These are phyloP conservation scores for Sebastes trivittatus DNA, from an alignment of 2,797 vertebrate genomes.

Conservation along the genomic window DNA sequence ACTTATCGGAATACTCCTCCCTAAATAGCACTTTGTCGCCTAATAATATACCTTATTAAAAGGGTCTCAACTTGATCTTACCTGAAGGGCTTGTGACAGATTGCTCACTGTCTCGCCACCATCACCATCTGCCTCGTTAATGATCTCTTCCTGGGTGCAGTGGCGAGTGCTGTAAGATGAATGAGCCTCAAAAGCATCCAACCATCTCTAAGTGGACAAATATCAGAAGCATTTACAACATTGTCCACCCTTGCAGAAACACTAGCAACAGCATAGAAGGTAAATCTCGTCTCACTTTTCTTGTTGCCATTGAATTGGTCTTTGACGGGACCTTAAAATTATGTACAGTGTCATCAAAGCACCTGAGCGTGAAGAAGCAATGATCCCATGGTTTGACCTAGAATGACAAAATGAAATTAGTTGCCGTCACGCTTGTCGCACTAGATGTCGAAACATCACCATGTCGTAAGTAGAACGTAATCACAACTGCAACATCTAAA, in stretches of 20 bases:
- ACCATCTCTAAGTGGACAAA: conserved; percentile 83
- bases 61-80: conserved; percentile 39
- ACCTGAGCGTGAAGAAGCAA: conserved; percentile 89
- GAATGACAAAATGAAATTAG: conserved; percentile 12
- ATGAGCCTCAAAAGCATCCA: conserved; percentile 90
- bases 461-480: not conserved
- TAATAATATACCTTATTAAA: not conserved
- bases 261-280: not conserved
- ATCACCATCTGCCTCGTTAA: conserved; percentile 72
- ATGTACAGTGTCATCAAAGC: conserved; percentile 88
- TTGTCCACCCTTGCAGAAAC: not conserved
- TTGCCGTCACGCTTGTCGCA: not conserved
- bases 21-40: not conserved
- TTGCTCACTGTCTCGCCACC: conserved; percentile 69
- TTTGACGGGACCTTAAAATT: conserved; percentile 89
- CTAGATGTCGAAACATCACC: not conserved
- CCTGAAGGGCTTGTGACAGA: conserved; percentile 86
- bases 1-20: not conserved
- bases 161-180: conserved; percentile 88
- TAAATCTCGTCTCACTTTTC: conserved; percentile 84
- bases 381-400: conserved; percentile 90
- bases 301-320: conserved; percentile 76
- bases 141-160: conserved; percentile 80
- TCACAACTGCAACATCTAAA: not conserved
- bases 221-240: not conserved